These are phyloP conservation scores for Drosophila pseudoananassae DNA, from an alignment of 1,140 invertebrate genomes.

Conservation along the genomic window DNA sequence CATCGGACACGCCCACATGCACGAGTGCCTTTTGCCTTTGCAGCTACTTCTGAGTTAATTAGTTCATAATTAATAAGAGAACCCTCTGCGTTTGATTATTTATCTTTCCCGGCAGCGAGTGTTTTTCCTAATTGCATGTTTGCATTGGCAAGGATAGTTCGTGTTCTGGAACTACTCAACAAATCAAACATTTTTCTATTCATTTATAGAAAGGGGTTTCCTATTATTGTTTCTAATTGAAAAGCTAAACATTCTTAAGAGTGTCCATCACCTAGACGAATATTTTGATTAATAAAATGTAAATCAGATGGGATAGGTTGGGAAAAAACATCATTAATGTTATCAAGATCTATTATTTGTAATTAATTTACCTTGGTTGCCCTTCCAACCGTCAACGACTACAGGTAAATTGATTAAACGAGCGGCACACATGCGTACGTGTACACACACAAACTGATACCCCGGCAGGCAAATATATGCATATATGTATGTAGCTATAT, in stretches of 20 bases:
- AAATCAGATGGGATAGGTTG: not conserved
- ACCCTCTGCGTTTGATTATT: slow-evolving; percentile 46
- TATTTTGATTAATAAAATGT: not conserved
- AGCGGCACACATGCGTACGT: slow-evolving; percentile 17
- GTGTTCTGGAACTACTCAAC: slow-evolving; percentile 1
- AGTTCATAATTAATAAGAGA: slow-evolving; percentile 69
- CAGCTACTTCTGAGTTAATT: slow-evolving; percentile 58
- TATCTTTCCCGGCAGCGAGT: slow-evolving; percentile 24
- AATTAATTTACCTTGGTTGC: slow-evolving; percentile 39
- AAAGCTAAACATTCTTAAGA: too few relatives aligned
- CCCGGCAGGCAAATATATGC: slow-evolving; percentile 15
- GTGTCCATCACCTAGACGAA: not conserved
- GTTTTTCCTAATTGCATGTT: slow-evolving; percentile 57
- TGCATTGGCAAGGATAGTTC: slow-evolving; percentile 30
- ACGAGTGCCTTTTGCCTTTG: slow-evolving; percentile 52
- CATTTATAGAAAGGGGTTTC: too few relatives aligned
- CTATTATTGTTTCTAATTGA: too few relatives aligned
- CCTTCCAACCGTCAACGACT: slow-evolving; percentile 16
- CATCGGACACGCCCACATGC: slow-evolving; percentile 64
- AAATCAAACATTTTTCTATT: not conserved
- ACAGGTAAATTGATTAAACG: slow-evolving; percentile 71
- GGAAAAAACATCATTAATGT: not conserved
- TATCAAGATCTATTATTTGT: slow-evolving; percentile 49
- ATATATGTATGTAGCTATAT: slow-evolving; percentile 23
- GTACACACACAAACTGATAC: slow-evolving; percentile 5